A percentile compares a stretch with the other conserved stretches of the same genome.
Conservation (phyloP, 2,888 invertebrate genomes). For the Apamea crenata region DNA sequence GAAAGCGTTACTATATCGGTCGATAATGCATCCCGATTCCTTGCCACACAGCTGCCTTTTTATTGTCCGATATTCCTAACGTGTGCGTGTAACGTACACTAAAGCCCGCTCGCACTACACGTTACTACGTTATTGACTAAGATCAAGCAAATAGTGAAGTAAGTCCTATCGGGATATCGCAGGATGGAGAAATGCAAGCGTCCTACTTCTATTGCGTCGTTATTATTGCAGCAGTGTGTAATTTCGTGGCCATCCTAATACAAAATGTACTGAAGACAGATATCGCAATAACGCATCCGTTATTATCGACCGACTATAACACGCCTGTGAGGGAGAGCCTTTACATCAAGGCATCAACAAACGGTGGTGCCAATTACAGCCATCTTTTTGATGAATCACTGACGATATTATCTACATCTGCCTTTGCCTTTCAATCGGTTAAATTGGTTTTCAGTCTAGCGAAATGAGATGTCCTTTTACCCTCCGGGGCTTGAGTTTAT, state of each 20-base stretch:
- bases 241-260: neutral
- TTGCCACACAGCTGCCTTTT: too few species aligned
- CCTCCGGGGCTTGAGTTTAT: neutral
- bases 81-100: too few species aligned
- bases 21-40: too few species aligned
- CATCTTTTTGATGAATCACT: neutral
- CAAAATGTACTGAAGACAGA: neutral
- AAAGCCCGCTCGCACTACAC: too few species aligned
- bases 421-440: neutral
- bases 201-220: too few species aligned
- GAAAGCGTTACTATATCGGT: too few species aligned
- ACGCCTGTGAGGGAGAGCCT: neutral
- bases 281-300: neutral
- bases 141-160: too few species aligned
- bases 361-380: neutral
- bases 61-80: too few species aligned
- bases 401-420: neutral
- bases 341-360: neutral
- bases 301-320: neutral
- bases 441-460: neutral
- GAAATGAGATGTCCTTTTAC: neutral
- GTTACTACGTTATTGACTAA: too few species aligned
- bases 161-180: too few species aligned
- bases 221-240: too few species aligned
- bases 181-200: too few species aligned